Conservation (phyloP, 2,113 vertebrate genomes). For the Thunnus maccoyii region DNA sequence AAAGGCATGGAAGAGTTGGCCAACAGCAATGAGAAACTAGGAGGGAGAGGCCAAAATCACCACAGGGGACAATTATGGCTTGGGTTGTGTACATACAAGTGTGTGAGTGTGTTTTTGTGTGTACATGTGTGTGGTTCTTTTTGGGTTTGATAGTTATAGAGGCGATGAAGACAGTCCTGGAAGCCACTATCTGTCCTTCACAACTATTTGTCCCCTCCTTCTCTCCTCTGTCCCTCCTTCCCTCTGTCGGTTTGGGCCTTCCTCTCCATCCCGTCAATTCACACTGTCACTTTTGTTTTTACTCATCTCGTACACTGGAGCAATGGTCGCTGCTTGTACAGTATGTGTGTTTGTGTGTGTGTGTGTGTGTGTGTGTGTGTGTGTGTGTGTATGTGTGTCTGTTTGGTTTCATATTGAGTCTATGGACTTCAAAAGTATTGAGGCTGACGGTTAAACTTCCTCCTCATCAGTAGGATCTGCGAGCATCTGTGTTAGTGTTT, state of each 20-base stretch:
- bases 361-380: constrained; percentile 10
- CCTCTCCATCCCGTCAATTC: constrained; percentile 67
- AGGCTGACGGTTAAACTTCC: constrained; percentile 57
- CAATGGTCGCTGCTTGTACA: constrained; percentile 25
- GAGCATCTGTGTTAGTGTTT: constrained; percentile 19
- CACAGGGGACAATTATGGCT: constrained; percentile 79
- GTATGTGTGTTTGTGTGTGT: not conserved
- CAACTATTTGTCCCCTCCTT: constrained; percentile 63
- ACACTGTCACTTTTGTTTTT: constrained; percentile 79
- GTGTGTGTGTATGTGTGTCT: constrained; percentile 24
- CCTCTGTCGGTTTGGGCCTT: constrained; percentile 73
- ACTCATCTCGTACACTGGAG: constrained; percentile 67
- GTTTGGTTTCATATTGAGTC: constrained; percentile 56
- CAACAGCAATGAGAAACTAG: constrained; percentile 74
- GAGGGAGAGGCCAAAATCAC: constrained; percentile 78
- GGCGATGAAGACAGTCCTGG: constrained; percentile 66
- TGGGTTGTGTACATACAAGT: constrained; percentile 54
- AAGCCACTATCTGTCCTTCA: constrained; percentile 76
- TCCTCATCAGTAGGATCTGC: constrained; percentile 29
- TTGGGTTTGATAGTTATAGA: constrained; percentile 65
- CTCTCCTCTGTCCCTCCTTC: constrained; percentile 73
- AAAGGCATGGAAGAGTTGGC: constrained; percentile 78
- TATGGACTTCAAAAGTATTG: constrained; percentile 54
- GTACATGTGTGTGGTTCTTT: constrained; percentile 55
- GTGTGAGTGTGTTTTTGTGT: constrained; percentile 32